A percentile compares a stretch with the other conserved stretches of the same genome.
phyloP scores from a whole-genome alignment of 2,888 invertebrate species.

The Synergus gifuensis region DNA sequence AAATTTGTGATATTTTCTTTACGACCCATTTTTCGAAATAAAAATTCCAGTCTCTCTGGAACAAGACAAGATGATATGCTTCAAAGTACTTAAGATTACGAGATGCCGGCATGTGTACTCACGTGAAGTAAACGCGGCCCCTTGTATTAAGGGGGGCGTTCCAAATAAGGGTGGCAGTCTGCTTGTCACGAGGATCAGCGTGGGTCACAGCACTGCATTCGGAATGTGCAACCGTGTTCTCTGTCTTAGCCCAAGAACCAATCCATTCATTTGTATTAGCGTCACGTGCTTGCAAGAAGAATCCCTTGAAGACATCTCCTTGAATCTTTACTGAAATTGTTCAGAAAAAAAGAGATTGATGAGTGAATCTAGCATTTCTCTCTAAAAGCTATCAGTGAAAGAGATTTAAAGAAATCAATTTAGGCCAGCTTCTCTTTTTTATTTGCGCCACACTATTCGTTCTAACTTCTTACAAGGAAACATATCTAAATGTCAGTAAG shows the following conservation, averaged over 20 bases:
- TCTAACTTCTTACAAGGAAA: not conserved
- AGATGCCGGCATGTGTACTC: slow-evolving; percentile 74
- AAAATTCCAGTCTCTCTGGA: not conserved
- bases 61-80: slow-evolving; percentile 1
- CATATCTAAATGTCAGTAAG: no score
- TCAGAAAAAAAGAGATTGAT: slow-evolving; percentile 26
- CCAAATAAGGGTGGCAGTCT: slow-evolving; percentile 87
- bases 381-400: not conserved
- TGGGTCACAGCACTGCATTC: slow-evolving; percentile 91
- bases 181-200: slow-evolving; percentile 86
- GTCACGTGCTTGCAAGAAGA: slow-evolving; percentile 90
- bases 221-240: slow-evolving; percentile 87
- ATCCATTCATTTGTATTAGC: slow-evolving; percentile 86
- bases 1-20: not conserved
- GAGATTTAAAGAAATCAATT: not conserved
- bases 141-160: slow-evolving; percentile 83
- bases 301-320: slow-evolving; percentile 86
- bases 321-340: slow-evolving; percentile 80
- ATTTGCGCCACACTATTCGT: not conserved
- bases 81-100: slow-evolving; percentile 27
- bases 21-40: not conserved
- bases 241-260: slow-evolving; percentile 85
- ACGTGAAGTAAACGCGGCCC: slow-evolving; percentile 91
- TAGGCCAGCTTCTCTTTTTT: not conserved
- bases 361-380: not conserved